These are phyloP conservation scores for Orthosia gothica DNA, from an alignment of 2,888 invertebrate genomes.

Conservation along the genomic window DNA sequence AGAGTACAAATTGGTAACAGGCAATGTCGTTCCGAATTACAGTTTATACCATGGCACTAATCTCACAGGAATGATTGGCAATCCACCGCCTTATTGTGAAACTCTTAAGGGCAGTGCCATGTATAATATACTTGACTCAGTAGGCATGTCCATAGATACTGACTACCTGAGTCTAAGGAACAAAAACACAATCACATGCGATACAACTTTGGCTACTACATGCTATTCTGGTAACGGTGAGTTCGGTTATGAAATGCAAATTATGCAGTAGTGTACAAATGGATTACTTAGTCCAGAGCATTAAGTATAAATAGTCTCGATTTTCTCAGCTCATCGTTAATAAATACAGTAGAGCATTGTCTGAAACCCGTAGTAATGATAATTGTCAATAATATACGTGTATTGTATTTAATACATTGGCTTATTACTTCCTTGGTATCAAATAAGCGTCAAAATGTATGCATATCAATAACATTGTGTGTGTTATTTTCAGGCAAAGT, in stretches of 20 bases:
- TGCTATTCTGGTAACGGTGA: slow-evolving; percentile 81
- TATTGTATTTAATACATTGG: not conserved
- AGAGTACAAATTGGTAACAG: slow-evolving; percentile 82
- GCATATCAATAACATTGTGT: not conserved
- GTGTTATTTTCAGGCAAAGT: slow-evolving; percentile 73
- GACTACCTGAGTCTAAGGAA: slow-evolving; percentile 71
- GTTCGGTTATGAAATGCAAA: slow-evolving; percentile 28
- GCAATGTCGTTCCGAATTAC: slow-evolving; percentile 69
- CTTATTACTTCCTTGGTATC: not conserved
- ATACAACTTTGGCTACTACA: slow-evolving; percentile 44
- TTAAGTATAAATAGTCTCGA: no score
- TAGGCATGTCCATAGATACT: slow-evolving; percentile 71
- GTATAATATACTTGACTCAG: slow-evolving; percentile 73
- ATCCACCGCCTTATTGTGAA: slow-evolving; percentile 75
- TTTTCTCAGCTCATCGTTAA: no score
- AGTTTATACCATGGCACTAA: slow-evolving; percentile 79
- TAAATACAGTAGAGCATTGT: not conserved
- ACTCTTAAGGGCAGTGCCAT: slow-evolving; percentile 74
- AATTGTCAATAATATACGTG: not conserved
- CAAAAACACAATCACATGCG: slow-evolving; percentile 75
- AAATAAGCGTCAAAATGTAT: not conserved
- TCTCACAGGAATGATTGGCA: slow-evolving; percentile 77
- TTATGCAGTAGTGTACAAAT: not conserved
- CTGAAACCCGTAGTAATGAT: not conserved
- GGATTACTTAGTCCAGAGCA: no score